A percentile compares a stretch with the other conserved stretches of the same genome.
Evolutionary conservation across 2,888 invertebrate genomes (phyloP).

Genomic region (Nomada fabriciana): DNA sequence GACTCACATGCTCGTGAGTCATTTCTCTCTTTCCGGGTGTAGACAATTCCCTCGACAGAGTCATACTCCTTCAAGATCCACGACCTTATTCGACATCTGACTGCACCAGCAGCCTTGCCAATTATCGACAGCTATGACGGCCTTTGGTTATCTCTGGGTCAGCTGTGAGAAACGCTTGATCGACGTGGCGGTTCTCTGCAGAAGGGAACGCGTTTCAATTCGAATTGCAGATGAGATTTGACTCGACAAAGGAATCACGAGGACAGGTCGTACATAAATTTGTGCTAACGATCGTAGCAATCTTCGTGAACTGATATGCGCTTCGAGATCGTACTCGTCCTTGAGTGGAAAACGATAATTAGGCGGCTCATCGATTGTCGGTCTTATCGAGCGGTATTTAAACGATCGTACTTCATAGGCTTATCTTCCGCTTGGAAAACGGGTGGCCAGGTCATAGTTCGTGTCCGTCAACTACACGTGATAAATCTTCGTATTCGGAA

Average conservation of each 20-base stretch:
- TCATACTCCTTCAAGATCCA: slow-evolving; percentile 51
- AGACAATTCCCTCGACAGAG: slow-evolving; percentile 34
- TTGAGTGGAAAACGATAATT: background rate
- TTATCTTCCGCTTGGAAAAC: slow-evolving; percentile 13
- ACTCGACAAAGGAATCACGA: background rate
- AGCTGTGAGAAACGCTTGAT: slow-evolving; percentile 25
- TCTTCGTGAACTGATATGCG: background rate
- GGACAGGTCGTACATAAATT: background rate
- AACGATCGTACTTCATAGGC: slow-evolving; percentile 22
- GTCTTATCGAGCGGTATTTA: slow-evolving; percentile 42
- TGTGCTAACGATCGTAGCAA: background rate
- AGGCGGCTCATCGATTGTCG: slow-evolving; percentile 24
- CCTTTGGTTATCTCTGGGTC: slow-evolving; percentile 60
- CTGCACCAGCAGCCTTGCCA: slow-evolving; percentile 55
- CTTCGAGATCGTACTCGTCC: slow-evolving; percentile 3
- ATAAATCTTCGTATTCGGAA: slow-evolving; percentile 16
- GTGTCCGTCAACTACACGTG: slow-evolving; percentile 8
- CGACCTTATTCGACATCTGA: slow-evolving; percentile 63
- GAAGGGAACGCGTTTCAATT: slow-evolving; percentile 8
- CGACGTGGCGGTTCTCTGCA: slow-evolving; percentile 15
- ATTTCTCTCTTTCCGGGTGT: slow-evolving; percentile 52
- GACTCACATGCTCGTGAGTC: slow-evolving; percentile 60
- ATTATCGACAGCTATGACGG: slow-evolving; percentile 50
- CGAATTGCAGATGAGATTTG: slow-evolving; percentile 23
- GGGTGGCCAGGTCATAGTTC: slow-evolving; percentile 39